Evolutionary conservation across 2,113 vertebrate species (phyloP), one percentile per base, ranked within the genome.

Genomic region (Bubo bubo): DNA sequence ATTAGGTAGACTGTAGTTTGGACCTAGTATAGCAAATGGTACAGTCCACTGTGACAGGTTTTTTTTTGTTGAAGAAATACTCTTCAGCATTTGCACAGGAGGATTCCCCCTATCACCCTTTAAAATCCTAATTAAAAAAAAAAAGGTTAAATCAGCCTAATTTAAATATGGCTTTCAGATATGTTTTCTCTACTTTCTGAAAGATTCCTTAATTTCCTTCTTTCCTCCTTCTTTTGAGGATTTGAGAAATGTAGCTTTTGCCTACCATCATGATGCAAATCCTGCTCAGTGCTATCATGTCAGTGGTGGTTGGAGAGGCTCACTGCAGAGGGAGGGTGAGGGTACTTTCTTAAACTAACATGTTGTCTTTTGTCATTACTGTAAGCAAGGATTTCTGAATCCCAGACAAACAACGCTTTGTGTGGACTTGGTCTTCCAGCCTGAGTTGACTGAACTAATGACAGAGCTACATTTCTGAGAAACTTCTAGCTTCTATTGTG

Each of bases 351-450:
- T 96, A 82, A 93, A 96, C 74, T 94, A 82, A 68, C 55, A 17
- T 39, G 34, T 86, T 86, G 45, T 35, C 85, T 94, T 95, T 93
- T 95, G 71, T 76, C 47, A 50, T 88, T 39, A 75, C 50, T 86
- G n/a, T 90, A 83, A 90, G 79, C 32, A 74, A 81, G 67, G 86
- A 83, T 77, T 95, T 95, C 70, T 86, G 74, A 66, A 62, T 88
- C 67, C 27, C 79, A 83, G 41, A 62, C 79, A 88, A 74, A 88
- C 41, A 76, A 55, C 79, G 45, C 41, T 84, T 89, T 93, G 92
- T 97, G 92, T 94, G 88, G 96, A 92, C 95, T 59, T 91, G 56
- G 34, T 84, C 76, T 77, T 95, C 90, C 50, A 92, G 67, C 47
- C 79, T 67, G 50, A 19, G n/a, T 70, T 95, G 84, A 91, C 66